Evolutionary conservation across 2,888 invertebrate genomes (phyloP).

Genomic region (Torymus tubicola): DNA sequence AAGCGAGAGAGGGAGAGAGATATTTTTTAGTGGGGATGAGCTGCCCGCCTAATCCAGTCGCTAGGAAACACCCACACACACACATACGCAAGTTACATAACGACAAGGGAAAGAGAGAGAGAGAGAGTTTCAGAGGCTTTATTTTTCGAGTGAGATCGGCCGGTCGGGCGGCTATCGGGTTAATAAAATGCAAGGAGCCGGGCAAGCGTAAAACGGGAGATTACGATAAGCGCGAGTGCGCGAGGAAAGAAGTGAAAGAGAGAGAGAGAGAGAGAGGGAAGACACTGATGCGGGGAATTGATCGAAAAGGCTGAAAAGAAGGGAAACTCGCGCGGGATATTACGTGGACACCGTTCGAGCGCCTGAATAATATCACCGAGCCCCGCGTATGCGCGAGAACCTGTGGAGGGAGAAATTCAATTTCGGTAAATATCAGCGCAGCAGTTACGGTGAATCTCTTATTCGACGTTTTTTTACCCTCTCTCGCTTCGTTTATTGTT

Average conservation of each 20-base stretch:
- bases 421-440: slow-evolving; percentile 66
- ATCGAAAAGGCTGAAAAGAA: slow-evolving; percentile 36
- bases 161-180: slow-evolving; percentile 4
- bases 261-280: not conserved
- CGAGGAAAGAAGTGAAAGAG: not conserved
- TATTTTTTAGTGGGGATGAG: too few relatives aligned
- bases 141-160: not conserved
- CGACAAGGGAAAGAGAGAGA: not conserved
- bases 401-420: slow-evolving; percentile 65
- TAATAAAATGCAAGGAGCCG: slow-evolving; percentile 42
- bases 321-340: slow-evolving; percentile 35
- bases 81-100: too few relatives aligned
- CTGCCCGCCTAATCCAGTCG: not conserved
- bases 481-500: slow-evolving; percentile 6
- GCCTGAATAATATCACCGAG: slow-evolving; percentile 59
- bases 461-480: slow-evolving; percentile 47
- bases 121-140: not conserved
- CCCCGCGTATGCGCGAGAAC: not conserved
- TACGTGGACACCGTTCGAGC: slow-evolving; percentile 54
- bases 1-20: too few relatives aligned
- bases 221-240: slow-evolving; percentile 45
- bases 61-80: not conserved
- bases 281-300: slow-evolving; percentile 43
- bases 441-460: slow-evolving; percentile 59
- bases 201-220: slow-evolving; percentile 34